Evolutionary conservation across 2,888 invertebrate species (phyloP).

Genomic region (Terebella lapidaria): DNA sequence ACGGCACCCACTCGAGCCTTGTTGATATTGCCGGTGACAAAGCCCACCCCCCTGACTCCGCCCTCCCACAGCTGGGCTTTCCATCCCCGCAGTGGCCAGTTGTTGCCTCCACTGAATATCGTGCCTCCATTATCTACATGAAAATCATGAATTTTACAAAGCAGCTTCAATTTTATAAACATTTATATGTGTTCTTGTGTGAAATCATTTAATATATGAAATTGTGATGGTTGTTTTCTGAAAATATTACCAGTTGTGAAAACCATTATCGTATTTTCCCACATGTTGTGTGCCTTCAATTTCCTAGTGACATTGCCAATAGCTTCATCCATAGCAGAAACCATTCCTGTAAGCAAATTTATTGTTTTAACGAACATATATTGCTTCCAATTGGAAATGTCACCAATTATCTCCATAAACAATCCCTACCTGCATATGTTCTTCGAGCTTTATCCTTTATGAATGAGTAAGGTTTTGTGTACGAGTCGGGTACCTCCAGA

Average conservation of each 20-base stretch:
- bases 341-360: too few species aligned
- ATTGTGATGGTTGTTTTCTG: too few species aligned
- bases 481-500: conserved; percentile 25
- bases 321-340: conserved; percentile 29
- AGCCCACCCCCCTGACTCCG: not conserved
- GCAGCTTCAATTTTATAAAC: too few species aligned
- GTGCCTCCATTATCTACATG: not conserved
- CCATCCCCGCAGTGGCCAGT: not conserved
- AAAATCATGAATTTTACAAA: too few species aligned
- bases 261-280: conserved; percentile 72
- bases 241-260: conserved; percentile 76
- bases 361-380: too few species aligned
- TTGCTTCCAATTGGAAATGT: not conserved
- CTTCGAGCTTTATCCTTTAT: conserved; percentile 23
- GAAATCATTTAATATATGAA: too few species aligned
- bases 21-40: not conserved
- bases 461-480: conserved; percentile 20
- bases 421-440: conserved; percentile 31
- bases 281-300: conserved; percentile 20
- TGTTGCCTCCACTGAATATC: not conserved
- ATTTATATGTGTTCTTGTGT: too few species aligned
- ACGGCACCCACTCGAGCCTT: not conserved
- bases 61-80: not conserved
- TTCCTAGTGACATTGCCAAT: conserved; percentile 25
- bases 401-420: not conserved